Evolutionary conservation across 2,888 invertebrate species (phyloP).

Genomic region (Ashinkailepas kermadecensis): DNA sequence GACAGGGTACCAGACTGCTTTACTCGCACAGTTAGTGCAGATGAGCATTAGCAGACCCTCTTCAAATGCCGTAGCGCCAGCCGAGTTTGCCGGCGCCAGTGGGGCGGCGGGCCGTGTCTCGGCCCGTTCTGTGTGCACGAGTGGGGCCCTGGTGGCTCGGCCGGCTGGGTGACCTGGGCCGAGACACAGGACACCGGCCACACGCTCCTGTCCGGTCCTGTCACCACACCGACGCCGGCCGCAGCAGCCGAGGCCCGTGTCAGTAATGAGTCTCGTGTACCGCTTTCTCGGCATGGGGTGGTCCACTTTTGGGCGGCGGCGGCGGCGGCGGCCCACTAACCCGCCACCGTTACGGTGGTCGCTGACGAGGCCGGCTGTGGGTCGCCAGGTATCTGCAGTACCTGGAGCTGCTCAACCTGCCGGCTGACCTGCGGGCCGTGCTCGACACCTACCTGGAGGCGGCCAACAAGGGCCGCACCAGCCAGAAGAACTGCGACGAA

Average conservation of each 20-base stretch:
- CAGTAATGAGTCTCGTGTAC: background rate
- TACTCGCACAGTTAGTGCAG: background rate
- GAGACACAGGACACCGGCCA: too few relatives aligned
- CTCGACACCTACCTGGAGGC: slow-evolving; percentile 34
- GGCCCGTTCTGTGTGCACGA: background rate
- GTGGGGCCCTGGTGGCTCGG: background rate
- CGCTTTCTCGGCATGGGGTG: background rate
- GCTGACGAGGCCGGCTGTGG: background rate
- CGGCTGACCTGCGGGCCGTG: slow-evolving; percentile 32
- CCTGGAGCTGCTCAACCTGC: slow-evolving; percentile 33
- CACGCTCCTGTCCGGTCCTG: background rate
- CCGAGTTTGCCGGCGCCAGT: background rate
- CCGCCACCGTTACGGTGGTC: background rate
- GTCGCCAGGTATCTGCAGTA: slow-evolving; percentile 33
- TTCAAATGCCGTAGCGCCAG: too few relatives aligned
- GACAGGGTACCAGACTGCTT: too few relatives aligned
- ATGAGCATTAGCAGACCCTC: too few relatives aligned
- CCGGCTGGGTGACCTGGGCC: too few relatives aligned
- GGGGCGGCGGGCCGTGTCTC: background rate
- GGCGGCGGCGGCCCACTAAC: background rate
- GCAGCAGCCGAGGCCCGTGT: too few relatives aligned
- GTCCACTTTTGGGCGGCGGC: background rate
- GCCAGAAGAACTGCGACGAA: slow-evolving; percentile 33
- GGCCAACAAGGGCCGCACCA: slow-evolving; percentile 32
- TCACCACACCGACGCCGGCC: background rate